Evolutionary conservation across 2,113 vertebrate species (phyloP), one percentile per base, ranked within the genome.

Genomic region (Campylorhamphus procurvoides): DNA sequence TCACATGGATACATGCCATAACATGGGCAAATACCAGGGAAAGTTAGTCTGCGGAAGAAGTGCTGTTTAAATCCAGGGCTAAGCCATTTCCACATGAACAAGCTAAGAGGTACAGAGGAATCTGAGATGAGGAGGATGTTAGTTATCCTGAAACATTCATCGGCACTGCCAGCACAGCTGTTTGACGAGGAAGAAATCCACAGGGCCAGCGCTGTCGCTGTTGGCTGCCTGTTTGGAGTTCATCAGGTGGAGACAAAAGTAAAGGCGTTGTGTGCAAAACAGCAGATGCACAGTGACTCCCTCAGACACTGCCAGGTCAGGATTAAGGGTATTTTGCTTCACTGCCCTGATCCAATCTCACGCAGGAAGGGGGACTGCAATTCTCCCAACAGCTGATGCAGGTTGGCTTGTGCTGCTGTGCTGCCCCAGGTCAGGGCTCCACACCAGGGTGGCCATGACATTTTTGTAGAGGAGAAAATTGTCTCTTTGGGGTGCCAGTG

Each of bases 91-190:
- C 85, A 91, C 83, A 83, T 75, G 95, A 96, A 5, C 83, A 58
- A 69, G 29, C 95, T 90, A 82, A 94, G 66, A 84, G 83, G 83
- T 87, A 44, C 52, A 84, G 85, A 94, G 92, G 84, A 91, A 91
- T 90, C 33, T 1, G 18, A 79, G 82, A 73, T 35, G 92, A 89
- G 90, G 59, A 84, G 62, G 90, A 90, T 73, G 92, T 96, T 95
- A 94, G 90, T 94, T 96, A 96, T 91, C 81, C 93, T 96, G 95
- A 94, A 97, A 96, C 89, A 96, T 97, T 95, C 74, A 95, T 94
- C 18, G 3, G 44, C 62, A 12, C 56, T 85, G 78, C 96, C 90
- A 92, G 76, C 88, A 46, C 93, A 85, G 90, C 93, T 97, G 90
- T 75, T 68, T 46, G n/a, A 66, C 4, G 4, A 23, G 62, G 64